phyloP scores from a whole-genome alignment of 2,888 invertebrate genomes.

The Crioceris asparagi region DNA sequence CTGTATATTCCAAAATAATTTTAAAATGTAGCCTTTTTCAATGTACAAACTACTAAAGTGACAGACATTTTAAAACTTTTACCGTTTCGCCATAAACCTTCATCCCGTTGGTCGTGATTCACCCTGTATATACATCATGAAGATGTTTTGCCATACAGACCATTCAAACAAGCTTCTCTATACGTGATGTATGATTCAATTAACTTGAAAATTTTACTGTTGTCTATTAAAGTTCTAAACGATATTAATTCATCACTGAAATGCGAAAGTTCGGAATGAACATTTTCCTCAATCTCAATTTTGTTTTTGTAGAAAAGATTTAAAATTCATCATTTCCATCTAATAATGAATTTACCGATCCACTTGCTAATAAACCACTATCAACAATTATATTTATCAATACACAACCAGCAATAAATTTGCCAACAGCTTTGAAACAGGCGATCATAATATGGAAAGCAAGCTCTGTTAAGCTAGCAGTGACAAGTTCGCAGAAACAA shows the following conservation, averaged over 20 bases:
- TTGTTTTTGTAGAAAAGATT: slow-evolving; percentile 4
- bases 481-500: no score
- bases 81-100: no score
- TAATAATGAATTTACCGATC: no score
- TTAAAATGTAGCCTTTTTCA: no score
- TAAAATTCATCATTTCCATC: slow-evolving; percentile 7
- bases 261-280: slow-evolving; percentile 4
- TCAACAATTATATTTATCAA: slow-evolving; percentile 21
- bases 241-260: slow-evolving; percentile 5
- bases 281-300: slow-evolving; percentile 3
- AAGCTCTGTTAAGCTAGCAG: no score
- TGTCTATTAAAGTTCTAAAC: slow-evolving; percentile 2
- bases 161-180: slow-evolving; percentile 6
- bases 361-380: slow-evolving; percentile 19
- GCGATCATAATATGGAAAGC: no score
- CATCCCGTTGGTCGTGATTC: no score
- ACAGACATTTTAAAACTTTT: no score
- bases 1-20: no score
- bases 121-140: slow-evolving; percentile 19
- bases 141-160: slow-evolving; percentile 5
- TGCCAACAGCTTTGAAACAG: no score
- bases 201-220: slow-evolving; percentile 2
- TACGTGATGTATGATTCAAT: slow-evolving; percentile 1
- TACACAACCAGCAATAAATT: slow-evolving; percentile 23
- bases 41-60: no score